Evolutionary conservation across 2,888 invertebrate species (phyloP).

Genomic region (Aphidius colemani): DNA sequence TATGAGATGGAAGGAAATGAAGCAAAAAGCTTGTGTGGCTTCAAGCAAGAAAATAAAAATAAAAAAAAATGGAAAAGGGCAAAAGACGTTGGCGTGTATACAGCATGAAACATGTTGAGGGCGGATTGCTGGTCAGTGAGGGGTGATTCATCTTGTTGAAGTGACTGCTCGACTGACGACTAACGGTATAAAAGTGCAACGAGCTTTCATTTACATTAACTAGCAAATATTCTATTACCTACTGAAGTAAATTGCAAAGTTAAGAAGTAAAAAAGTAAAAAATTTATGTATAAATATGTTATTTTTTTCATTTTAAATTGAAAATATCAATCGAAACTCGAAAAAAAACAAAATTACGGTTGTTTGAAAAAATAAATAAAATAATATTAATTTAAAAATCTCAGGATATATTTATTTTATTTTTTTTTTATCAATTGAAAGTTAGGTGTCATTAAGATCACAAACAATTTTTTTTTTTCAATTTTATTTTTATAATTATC

Average conservation of each 20-base stretch:
- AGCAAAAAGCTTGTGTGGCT: not conserved
- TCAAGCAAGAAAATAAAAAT: not conserved
- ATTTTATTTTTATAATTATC: no score
- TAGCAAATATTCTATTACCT: not conserved
- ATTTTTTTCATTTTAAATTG: not conserved
- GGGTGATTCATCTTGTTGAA: constrained; percentile 27
- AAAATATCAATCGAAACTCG: no score
- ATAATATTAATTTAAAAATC: no score
- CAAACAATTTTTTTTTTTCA: no score
- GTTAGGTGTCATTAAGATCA: no score
- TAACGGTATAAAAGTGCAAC: constrained; percentile 23
- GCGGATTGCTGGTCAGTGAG: constrained; percentile 29
- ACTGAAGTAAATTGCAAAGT: not conserved
- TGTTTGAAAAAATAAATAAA: no score
- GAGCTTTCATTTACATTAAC: not conserved
- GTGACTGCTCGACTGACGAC: constrained; percentile 25
- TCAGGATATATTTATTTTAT: no score
- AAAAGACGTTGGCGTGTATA: constrained; percentile 23
- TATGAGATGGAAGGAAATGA: no score
- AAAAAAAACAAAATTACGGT: not conserved
- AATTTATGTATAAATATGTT: not conserved
- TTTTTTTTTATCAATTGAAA: no score
- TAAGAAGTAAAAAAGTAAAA: constrained; percentile 5
- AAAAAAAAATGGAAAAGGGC: constrained; percentile 1
- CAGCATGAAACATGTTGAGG: constrained; percentile 27